Conservation (phyloP, 2,888 invertebrate genomes). For the Caenorhabditis zanzibari region DNA sequence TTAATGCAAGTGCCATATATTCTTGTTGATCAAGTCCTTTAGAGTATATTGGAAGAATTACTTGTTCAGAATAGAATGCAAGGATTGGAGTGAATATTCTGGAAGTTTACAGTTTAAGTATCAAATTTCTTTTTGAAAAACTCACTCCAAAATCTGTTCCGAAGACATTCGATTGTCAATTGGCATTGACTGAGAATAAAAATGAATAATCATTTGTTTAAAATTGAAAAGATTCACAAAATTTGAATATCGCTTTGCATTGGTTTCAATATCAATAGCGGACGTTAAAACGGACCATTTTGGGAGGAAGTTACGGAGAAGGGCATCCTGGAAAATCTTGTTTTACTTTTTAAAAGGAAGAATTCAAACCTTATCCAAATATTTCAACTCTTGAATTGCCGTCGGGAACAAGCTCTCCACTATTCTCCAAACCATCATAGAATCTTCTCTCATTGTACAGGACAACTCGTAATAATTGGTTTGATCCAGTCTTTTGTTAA, state of each 20-base stretch:
- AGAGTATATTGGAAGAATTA: neutral
- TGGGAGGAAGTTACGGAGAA: slow-evolving; percentile 33
- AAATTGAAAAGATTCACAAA: neutral
- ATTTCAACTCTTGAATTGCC: neutral
- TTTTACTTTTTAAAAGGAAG: too few species aligned
- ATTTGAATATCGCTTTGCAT: slow-evolving; percentile 2
- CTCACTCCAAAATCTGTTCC: slow-evolving; percentile 17
- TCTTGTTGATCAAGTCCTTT: slow-evolving; percentile 15
- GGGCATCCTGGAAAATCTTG: slow-evolving; percentile 25
- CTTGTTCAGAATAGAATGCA: neutral
- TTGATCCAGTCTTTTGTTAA: slow-evolving; percentile 14
- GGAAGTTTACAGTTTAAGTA: neutral
- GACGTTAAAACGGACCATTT: slow-evolving; percentile 21
- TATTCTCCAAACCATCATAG: slow-evolving; percentile 18
- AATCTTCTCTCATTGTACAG: slow-evolving; percentile 12
- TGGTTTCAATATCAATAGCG: slow-evolving; percentile 12
- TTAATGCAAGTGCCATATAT: slow-evolving; percentile 11
- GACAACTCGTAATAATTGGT: slow-evolving; percentile 27
- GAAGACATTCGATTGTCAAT: neutral
- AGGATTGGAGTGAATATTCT: slow-evolving; percentile 10
- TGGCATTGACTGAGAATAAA: slow-evolving; percentile 8
- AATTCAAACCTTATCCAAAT: slow-evolving; percentile 18
- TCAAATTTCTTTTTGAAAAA: neutral
- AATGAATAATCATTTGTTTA: slow-evolving; percentile 13
- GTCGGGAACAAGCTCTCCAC: slow-evolving; percentile 16